Conservation (phyloP, 2,797 vertebrate genomes). For the Gephyroberyx darwinii region DNA sequence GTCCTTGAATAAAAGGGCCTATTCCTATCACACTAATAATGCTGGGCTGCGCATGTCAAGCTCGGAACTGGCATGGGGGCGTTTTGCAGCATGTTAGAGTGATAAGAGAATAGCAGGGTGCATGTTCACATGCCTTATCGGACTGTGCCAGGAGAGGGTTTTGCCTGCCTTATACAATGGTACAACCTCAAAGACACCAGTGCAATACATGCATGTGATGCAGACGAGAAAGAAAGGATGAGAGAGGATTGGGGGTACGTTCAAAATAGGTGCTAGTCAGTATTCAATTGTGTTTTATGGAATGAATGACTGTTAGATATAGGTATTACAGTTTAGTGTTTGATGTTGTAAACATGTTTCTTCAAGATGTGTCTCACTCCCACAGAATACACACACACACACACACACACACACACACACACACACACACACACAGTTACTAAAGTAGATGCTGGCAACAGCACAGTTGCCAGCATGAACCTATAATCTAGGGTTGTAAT, state of each 20-base stretch:
- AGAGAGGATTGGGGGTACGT: conserved; percentile 10
- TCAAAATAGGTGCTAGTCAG: conserved; percentile 18
- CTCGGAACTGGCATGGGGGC: conserved; percentile 69
- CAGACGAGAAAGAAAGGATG: conserved; percentile 40
- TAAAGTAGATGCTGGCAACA: conserved; percentile 14
- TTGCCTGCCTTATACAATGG: conserved; percentile 65
- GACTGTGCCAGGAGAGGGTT: conserved; percentile 72
- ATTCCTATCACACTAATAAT: conserved; percentile 76
- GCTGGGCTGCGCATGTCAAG: conserved; percentile 65
- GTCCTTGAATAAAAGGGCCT: conserved; percentile 68
- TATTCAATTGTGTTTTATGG: conserved; percentile 31
- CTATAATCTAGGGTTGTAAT: conserved; percentile 34
- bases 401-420: not conserved
- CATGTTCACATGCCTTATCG: conserved; percentile 79
- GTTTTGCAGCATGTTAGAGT: conserved; percentile 75
- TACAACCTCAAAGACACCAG: conserved; percentile 59
- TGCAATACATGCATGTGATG: conserved; percentile 49
- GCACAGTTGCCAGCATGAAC: conserved; percentile 10
- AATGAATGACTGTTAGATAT: conserved; percentile 7
- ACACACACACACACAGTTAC: conserved; percentile 4
- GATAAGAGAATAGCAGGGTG: conserved; percentile 81
- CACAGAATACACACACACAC: not conserved
- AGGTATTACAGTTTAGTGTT: not conserved
- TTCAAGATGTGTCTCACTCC: conserved; percentile 7
- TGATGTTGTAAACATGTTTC: conserved; percentile 21